Evolutionary conservation across 1,140 invertebrate species (phyloP), one percentile per base, ranked within the genome.

Genomic region (Microvelia longipes): DNA sequence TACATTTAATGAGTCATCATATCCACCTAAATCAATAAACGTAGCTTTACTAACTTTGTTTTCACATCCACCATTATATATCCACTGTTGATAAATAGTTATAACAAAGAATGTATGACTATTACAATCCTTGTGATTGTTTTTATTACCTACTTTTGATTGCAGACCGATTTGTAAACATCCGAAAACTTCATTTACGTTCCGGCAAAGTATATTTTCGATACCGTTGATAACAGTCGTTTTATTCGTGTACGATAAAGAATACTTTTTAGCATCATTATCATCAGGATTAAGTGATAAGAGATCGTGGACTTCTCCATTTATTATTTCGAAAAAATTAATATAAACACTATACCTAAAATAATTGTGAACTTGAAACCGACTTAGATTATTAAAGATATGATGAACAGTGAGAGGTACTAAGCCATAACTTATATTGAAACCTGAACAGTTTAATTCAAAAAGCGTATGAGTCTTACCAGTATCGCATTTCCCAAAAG

Each of bases 381-480:
- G 24, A 5, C 15, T 29, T 15, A 71, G 24, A 24, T 62, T 68
- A n/a, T 68, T 64, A 35, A 71, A 71, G 62, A 71, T 69, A 25
- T 68, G 35, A 27, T 35, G 50, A 35, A 29, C 68, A 25, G 70
- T 27, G 25, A 68, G 27, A 64, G 70, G 66, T 28, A 69, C 28
- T 14, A 71, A 19, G 1, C 70, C 70, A 28, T 71, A 68, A 28
- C 30, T 69, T 19, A 30, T 62, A 29, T 68, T 66, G 63, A 27
- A 28, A 28, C 66, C 30, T 29, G 28, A n/a, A 30, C 29, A 63
- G 2, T 29, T 28, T 2, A 66, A 67, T 26, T 66, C 67, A 24
- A 71, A 26, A 28, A 71, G 11, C 1, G 70, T 63, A 29, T 71
- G 60, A 25, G 70, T 71, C 61, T 71, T 71, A 5, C 70, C 70